Base-by-base conservation (phyloP, 1,140 invertebrate species). In the Hycleus cichorii region DNA sequence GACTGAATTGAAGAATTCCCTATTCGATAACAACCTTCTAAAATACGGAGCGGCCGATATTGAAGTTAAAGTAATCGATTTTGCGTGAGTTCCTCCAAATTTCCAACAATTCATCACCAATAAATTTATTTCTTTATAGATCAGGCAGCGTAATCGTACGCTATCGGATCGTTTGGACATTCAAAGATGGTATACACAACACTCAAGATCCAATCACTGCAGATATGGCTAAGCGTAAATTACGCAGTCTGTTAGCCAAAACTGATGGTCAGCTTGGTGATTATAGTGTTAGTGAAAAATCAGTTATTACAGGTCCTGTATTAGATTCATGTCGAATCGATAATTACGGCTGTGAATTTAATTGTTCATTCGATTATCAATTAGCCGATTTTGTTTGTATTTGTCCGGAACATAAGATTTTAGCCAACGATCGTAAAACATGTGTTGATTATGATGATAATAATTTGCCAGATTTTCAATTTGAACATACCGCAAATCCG, bases 281-380 rank as follows among this genome's bases (percentile, higher is more conserved):
- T 6, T 83, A 83, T 67, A 76, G 78, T 49, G 67, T 84, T 43
- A 71, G 75, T 27, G 69, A 77, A 49, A 76, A 77, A 25, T 74
- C 75, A 27, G 66, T 82, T 5, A 59, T 62, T 25, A 53, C 78
- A 3, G 71, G 74, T 47, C 73, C 73, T 52, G 75, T 90, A 11
- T 63, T 83, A 1, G 88, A 93, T 75, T 73, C 85, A 26, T 95
- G 92, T 74, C 82, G 86, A 68, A 78, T 83, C 43, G 78, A 84
- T 61, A 89, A 88, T 66, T 81, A 88, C 53, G 81, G 78, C 2
- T 95, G 92, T 69, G 82, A 88, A 55, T 81, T 90, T 70, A 75
- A 79, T 6, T 95, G 92, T 71, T 74, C 78, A 39, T 92, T 88
- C 65, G 83, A 90, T 69, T 83, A 85, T 2, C 70, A 67, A n/a